These are phyloP conservation scores for Macaca fascicularis DNA, from an alignment of 2,113 vertebrate genomes.

Conservation along the genomic window T2T-MFA8v1.1 NC_088379.1:53831001-53831500, in stretches of 20 bases:
- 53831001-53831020: constrained; percentile 26
- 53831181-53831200: neutral
- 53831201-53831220: neutral
- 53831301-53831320: neutral
- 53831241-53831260: constrained; percentile 20
- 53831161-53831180: neutral
- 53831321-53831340: neutral
- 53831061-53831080: neutral
- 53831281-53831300: constrained; percentile 28
- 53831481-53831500: neutral
- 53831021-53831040: constrained; percentile 51
- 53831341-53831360: neutral
- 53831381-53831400: neutral
- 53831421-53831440: neutral
- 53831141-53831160: constrained; percentile 16
- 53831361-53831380: neutral
- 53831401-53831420: neutral
- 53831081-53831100: neutral
- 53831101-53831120: neutral
- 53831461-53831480: neutral
- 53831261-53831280: constrained; percentile 2
- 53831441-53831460: neutral
- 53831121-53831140: neutral
- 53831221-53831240: constrained; percentile 41
- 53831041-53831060: constrained; percentile 15